Evolutionary conservation across 2,797 vertebrate genomes (phyloP).

Genomic region (Miichthys miiuy): DNA sequence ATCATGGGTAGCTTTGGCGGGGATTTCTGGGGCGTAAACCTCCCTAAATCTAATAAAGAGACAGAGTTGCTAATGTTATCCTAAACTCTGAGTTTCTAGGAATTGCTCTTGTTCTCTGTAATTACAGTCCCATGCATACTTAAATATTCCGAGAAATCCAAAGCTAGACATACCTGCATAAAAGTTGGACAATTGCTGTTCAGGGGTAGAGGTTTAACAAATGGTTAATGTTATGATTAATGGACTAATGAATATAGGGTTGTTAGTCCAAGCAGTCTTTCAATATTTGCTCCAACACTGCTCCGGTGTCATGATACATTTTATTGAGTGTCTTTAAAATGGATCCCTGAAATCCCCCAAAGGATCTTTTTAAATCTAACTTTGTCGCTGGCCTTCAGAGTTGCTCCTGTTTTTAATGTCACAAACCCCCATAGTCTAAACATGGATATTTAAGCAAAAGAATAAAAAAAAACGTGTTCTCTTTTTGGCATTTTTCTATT

Average conservation of each 20-base stretch:
- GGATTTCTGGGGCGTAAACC: too few relatives aligned
- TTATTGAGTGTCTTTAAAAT: constrained; percentile 54
- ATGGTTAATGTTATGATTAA: constrained; percentile 36
- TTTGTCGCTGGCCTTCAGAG: constrained; percentile 40
- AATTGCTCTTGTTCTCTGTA: too few relatives aligned
- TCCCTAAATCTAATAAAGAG: too few relatives aligned
- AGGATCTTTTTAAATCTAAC: constrained; percentile 52
- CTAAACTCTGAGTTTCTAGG: too few relatives aligned
- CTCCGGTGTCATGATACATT: constrained; percentile 52
- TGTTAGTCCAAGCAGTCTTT: constrained; percentile 37
- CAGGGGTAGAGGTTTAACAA: background rate
- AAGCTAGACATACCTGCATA: background rate
- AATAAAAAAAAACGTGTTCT: constrained; percentile 28
- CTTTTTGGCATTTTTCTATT: constrained; percentile 73
- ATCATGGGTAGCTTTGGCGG: too few relatives aligned
- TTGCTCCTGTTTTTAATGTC: constrained; percentile 33
- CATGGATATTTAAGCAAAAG: constrained; percentile 64
- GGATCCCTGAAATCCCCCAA: constrained; percentile 38
- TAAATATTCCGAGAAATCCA: background rate
- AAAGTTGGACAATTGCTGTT: background rate
- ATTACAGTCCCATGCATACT: background rate
- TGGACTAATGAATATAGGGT: constrained; percentile 42
- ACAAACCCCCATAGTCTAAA: constrained; percentile 72
- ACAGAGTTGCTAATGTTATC: too few relatives aligned
- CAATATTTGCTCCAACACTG: constrained; percentile 38